Evolutionary conservation across 2,113 vertebrate genomes (phyloP).

Genomic region (Rallus limicola): DNA sequence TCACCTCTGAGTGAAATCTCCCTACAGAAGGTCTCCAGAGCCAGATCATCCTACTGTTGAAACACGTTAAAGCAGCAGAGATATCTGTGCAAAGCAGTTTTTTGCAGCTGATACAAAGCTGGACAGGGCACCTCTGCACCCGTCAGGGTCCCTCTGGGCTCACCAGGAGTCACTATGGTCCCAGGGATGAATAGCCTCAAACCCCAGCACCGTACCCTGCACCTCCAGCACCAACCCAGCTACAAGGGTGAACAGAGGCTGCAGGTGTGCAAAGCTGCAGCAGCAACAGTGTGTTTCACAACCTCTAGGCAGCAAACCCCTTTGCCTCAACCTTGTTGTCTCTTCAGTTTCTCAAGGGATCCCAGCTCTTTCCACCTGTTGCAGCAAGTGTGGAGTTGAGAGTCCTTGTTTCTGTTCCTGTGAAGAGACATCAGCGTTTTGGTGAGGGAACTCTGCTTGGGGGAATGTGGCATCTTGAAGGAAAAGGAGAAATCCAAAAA

Average conservation of each 20-base stretch:
- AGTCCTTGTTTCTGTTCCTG: not conserved
- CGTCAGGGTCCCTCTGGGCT: rapidly evolving
- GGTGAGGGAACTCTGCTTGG: not conserved
- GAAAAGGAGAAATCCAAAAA: not conserved
- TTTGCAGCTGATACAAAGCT: not conserved
- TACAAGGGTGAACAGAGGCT: not conserved
- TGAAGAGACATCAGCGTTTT: not conserved
- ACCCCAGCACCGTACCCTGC: rapidly evolving
- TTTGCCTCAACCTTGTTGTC: not conserved
- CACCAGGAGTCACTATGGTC: not conserved
- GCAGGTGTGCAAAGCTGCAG: not conserved
- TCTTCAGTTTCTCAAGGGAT: not conserved
- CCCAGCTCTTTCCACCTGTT: not conserved
- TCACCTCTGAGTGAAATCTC: not conserved
- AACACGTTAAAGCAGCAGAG: not conserved
- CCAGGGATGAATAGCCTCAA: not conserved
- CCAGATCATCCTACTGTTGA: not conserved
- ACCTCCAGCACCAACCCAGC: not conserved
- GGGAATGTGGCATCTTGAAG: not conserved
- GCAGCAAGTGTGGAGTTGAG: not conserved
- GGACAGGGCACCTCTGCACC: not conserved
- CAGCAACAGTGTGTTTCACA: not conserved
- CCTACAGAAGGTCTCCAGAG: not conserved
- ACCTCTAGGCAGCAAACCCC: not conserved
- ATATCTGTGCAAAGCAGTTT: not conserved